Base-by-base conservation (phyloP, 2,113 vertebrate species). In the Passerina amoena region DNA sequence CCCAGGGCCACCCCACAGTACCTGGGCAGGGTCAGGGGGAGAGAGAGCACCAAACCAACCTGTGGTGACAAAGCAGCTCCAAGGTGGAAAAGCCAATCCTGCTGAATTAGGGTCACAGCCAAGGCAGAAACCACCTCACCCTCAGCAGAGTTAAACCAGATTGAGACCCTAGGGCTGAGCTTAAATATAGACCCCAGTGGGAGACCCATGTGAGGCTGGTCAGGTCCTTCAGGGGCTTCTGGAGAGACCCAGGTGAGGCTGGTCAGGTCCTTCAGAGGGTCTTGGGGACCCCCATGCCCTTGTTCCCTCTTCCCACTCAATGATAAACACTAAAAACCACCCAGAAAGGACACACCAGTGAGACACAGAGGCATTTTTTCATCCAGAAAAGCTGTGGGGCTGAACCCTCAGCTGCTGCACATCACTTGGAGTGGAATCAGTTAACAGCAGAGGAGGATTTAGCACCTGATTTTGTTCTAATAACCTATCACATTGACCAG, bases 121-220 rank as follows among this genome's bases (percentile, higher is more conserved):
- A 37, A 11, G 0, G 1, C 9, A 68, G 2, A 31, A 0, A 44
- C 2, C 37, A 54, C 3, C 10, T 16, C 4, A 2, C 7, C 27
- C 14, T 6, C 37, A 69, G 4, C 47, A 70, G 14, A 64, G 0
- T 0, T 33, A 57, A 64, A 15, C 3, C 17, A 50, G 0, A 5
- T 0, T 0, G 0, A 12, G 0, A 2, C 0, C 3, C 11, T 13
- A 24, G 23, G 15, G 11, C 35, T 82, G 61, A 60, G 27, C 5
- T 87, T 82, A 89, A 78, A 78, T 15, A 73, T 3, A 63, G 10
- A 12, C 15, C 40, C 10, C 5, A n/a, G 24, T 76, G 28, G n/a
- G n/a, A 38, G 37, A 6, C 10, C 3, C 51, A 75, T n/a, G n/a
- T n/a, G 28, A 27, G 30, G 33, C 2, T 65, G 30, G 1, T n/a